These are phyloP conservation scores for Galeopsomyia nigrocyanea DNA, from an alignment of 2,888 invertebrate species.

Conservation along the genomic window DNA sequence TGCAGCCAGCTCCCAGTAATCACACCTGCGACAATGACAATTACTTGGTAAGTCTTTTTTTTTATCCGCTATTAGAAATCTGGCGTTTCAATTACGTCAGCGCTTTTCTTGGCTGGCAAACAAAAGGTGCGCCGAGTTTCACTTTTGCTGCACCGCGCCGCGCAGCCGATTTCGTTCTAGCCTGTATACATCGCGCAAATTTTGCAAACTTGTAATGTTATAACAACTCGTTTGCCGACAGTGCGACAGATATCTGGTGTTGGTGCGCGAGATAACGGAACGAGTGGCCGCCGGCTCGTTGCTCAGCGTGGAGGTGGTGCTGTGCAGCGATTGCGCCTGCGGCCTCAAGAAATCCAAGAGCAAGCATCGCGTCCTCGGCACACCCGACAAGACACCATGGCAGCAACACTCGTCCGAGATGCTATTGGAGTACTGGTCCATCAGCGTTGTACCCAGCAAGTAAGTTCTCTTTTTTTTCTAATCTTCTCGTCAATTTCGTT, in stretches of 20 bases:
- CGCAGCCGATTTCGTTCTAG: slow-evolving; percentile 5
- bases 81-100: no score
- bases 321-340: slow-evolving; percentile 81
- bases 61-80: no score
- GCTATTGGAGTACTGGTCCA: slow-evolving; percentile 87
- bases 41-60: slow-evolving; percentile 69
- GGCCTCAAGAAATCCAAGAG: slow-evolving; percentile 62
- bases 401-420: slow-evolving; percentile 71
- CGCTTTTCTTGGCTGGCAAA: no score
- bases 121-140: slow-evolving; percentile 13
- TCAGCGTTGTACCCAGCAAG: slow-evolving; percentile 76
- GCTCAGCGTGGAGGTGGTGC: slow-evolving; percentile 84
- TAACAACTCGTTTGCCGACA: slow-evolving; percentile 46
- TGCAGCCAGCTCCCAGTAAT: slow-evolving; percentile 66
- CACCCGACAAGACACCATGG: slow-evolving; percentile 59
- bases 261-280: slow-evolving; percentile 65
- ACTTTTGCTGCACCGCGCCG: slow-evolving; percentile 18
- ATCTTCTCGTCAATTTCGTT: no score
- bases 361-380: slow-evolving; percentile 61
- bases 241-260: slow-evolving; percentile 65
- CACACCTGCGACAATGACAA: slow-evolving; percentile 71
- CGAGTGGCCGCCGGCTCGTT: slow-evolving; percentile 60
- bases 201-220: slow-evolving; percentile 8
- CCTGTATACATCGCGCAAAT: background rate
- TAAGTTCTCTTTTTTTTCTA: slow-evolving; percentile 59